Base-by-base conservation (phyloP, 2,113 vertebrate genomes). In the Dendrocopos noguchii region DNA sequence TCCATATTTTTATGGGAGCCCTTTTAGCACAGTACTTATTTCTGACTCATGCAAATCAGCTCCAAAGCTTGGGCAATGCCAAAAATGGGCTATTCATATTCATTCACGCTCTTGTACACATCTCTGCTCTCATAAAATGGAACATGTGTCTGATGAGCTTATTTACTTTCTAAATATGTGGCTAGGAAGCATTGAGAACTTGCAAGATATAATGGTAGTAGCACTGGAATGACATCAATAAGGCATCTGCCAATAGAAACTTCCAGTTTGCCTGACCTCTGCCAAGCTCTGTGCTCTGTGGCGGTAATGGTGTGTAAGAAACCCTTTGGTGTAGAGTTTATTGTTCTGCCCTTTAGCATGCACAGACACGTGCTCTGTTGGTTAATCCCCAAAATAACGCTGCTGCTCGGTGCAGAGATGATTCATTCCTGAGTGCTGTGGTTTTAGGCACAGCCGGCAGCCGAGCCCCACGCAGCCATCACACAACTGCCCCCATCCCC, bases 41-140 rank as follows among this genome's bases (percentile, higher is more conserved):
- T 97, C 94, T 97, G 94, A 95, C 70, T 95, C 87, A 96, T 88
- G 78, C 76, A 93, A 81, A 97, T 89, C 68, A 83, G 73, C 80
- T 96, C 84, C 96, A 95, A 83, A 82, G 68, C 87, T 74, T 88
- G 78, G 94, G 70, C 73, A 82, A 72, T 95, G 87, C 94, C 92
- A 93, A 94, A 92, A 63, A 87, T 13, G 87, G 92, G 72, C 92
- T 96, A 95, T 95, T 92, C 90, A 94, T 89, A 95, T 95, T 97
- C 95, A 95, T 95, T 95, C 71, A 44, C 11, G 56, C 75, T 82
- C 93, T 95, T 95, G 88, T 81, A 93, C 11, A 2, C 92, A 91
- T 87, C 70, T 96, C 91, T 91, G 70, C 70, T 91, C 86, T 91
- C 92, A 93, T 60, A 86, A 88, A 92, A 92, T 59, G 76, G 89